Evolutionary conservation across 92 coral and sea anemone species (phyloP), one percentile per base, ranked within the genome.

Genomic region (Virgularia gustaviana): DNA sequence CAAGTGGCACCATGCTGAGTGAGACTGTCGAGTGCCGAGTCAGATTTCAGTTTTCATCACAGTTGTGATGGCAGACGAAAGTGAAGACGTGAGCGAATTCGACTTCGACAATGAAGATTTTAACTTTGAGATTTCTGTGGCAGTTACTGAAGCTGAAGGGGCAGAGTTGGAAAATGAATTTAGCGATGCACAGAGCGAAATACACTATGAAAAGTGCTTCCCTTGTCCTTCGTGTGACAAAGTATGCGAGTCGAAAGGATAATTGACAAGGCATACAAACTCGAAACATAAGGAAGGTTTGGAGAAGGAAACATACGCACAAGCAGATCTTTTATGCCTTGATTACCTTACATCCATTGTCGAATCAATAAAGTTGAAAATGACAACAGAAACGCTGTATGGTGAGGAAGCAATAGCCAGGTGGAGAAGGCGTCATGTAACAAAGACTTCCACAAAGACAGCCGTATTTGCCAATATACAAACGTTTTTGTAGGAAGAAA

Each of bases 151-250:
- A n/a, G n/a, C n/a, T n/a, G n/a, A n/a, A n/a, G 23, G 56, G 9
- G 57, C 22, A 51, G 57, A 51, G 1, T 20, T 51, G 27, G 57
- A 51, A n/a, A 15, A 51, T 32, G 57, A 51, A 51, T 51, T 51
- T 32, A 2, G 27, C 57, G 57, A 51, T 32, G 22, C 57, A 3
- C 27, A 20, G 57, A 51, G 57, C 18, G 57, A 47, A 47, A 47
- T 47, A 47, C 55, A 47, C 22, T 3, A 25, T 47, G 55, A 47
- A 25, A 47, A 47, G 2, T 47, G 20, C 20, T 47, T 47, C 22
- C 55, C 55, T 25, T 9, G 55, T n/a, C n/a, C n/a, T n/a, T n/a
- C n/a, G n/a, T n/a, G n/a, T n/a, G n/a, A n/a, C n/a, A n/a, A 47
- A 47, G n/a, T 47, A 3, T 47, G 57, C 28, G 27, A 51, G 57